Conservation (phyloP, 2,888 invertebrate genomes). For the Pyrocoelia pectoralis region DNA sequence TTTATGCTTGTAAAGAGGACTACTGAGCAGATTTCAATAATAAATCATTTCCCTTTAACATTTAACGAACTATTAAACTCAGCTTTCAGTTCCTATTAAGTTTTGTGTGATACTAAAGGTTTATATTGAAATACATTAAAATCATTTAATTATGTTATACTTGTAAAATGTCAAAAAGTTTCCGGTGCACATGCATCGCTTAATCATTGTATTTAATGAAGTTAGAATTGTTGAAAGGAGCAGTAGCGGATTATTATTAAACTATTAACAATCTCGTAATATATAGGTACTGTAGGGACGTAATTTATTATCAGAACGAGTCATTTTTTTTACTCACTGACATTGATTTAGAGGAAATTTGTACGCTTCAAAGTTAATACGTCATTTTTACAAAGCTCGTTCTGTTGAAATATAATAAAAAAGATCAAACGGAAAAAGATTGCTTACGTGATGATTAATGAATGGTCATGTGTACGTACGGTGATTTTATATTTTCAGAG, state of each 20-base stretch:
- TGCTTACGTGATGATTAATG: constrained; percentile 22
- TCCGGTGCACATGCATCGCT: not conserved
- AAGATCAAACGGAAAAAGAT: constrained; percentile 21
- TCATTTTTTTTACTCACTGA: not conserved
- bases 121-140: not conserved
- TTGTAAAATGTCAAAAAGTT: not conserved
- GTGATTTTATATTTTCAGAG: constrained; percentile 22
- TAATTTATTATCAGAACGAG: not conserved
- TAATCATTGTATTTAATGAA: not conserved
- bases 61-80: not conserved
- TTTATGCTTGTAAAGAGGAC: no score
- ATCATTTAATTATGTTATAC: not conserved
- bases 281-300: not conserved
- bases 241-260: not conserved
- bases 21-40: no score
- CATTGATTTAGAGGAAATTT: not conserved
- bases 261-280: no score
- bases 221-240: not conserved
- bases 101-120: not conserved
- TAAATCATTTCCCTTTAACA: not conserved
- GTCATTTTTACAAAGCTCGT: constrained; percentile 4
- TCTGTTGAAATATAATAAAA: constrained; percentile 18
- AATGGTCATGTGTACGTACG: constrained; percentile 12
- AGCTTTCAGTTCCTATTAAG: constrained; percentile 1
- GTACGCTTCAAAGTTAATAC: constrained; percentile 1